Percentiles rank a stretch among this genome's conserved stretches.
phyloP scores from a whole-genome alignment of 2,888 invertebrate species.

The Cremastobaeus sp. region DNA sequence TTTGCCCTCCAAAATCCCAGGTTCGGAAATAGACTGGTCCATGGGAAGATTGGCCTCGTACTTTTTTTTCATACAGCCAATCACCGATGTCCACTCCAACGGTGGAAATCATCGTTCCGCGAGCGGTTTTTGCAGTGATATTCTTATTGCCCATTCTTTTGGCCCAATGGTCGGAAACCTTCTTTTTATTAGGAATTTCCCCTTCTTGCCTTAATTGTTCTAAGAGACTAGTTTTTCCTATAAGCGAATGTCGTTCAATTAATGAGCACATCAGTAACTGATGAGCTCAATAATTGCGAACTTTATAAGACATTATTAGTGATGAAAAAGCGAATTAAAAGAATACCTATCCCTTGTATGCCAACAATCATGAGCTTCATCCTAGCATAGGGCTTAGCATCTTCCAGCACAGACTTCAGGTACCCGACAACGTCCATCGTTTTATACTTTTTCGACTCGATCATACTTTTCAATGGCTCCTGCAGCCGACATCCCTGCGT shows the following conservation, averaged over 20 bases:
- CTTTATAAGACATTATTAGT: too few relatives aligned
- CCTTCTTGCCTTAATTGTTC: conserved; percentile 94
- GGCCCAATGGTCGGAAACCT: conserved; percentile 91
- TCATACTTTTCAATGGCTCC: conserved; percentile 94
- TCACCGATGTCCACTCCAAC: conserved; percentile 98
- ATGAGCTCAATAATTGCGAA: too few relatives aligned
- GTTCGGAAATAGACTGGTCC: conserved; percentile 95
- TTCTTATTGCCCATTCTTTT: conserved; percentile 95
- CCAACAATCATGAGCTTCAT: conserved; percentile 99
- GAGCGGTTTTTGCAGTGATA: conserved; percentile 85
- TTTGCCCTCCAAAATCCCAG: conserved; percentile 99
- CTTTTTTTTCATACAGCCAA: conserved; percentile 93
- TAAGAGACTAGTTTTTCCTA: conserved; percentile 90
- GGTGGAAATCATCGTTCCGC: conserved; percentile 92
- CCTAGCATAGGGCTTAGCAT: conserved; percentile 94
- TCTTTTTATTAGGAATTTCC: conserved; percentile 84
- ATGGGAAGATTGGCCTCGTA: conserved; percentile 85
- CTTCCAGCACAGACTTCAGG: conserved; percentile 91
- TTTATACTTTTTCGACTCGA: conserved; percentile 94
- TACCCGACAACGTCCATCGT: conserved; percentile 97
- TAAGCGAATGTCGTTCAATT: neutral
- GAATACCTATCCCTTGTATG: conserved; percentile 86
- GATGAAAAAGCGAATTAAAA: too few relatives aligned
- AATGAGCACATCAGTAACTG: too few relatives aligned
- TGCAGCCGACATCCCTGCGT: conserved; percentile 92